Conservation (phyloP, 2,113 vertebrate genomes). For the Shinisaurus crocodilurus region DNA sequence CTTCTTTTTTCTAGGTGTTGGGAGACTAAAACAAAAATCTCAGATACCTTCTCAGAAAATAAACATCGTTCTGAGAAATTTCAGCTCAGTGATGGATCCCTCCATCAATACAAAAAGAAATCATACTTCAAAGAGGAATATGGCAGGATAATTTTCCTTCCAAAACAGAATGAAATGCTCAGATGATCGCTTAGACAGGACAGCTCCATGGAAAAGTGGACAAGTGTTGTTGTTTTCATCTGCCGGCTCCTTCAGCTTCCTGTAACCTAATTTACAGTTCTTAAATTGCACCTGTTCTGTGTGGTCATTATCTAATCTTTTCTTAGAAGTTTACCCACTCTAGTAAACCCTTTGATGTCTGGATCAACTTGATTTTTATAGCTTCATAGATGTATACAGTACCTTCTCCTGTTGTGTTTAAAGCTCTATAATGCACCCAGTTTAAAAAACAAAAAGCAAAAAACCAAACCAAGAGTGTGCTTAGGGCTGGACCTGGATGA, state of each 20-base stretch:
- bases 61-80: no score
- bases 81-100: neutral
- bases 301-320: slow-evolving; percentile 71
- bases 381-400: slow-evolving; percentile 61
- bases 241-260: slow-evolving; percentile 63
- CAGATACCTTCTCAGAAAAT: no score
- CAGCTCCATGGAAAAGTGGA: neutral
- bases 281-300: slow-evolving; percentile 78
- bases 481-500: slow-evolving; percentile 58
- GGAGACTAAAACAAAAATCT: no score
- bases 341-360: slow-evolving; percentile 73
- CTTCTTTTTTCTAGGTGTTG: no score
- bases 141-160: neutral
- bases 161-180: neutral
- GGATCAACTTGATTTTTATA: slow-evolving; percentile 68
- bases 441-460: slow-evolving; percentile 30
- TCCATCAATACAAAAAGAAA: no score
- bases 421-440: slow-evolving; percentile 69
- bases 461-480: neutral
- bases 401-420: slow-evolving; percentile 58
- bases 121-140: neutral
- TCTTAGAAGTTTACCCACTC: slow-evolving; percentile 71
- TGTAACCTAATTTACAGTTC: slow-evolving; percentile 61
- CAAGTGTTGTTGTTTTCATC: slow-evolving; percentile 16
- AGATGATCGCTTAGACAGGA: neutral